phyloP scores from a whole-genome alignment of 2,113 vertebrate species.

The Caretta caretta region DNA sequence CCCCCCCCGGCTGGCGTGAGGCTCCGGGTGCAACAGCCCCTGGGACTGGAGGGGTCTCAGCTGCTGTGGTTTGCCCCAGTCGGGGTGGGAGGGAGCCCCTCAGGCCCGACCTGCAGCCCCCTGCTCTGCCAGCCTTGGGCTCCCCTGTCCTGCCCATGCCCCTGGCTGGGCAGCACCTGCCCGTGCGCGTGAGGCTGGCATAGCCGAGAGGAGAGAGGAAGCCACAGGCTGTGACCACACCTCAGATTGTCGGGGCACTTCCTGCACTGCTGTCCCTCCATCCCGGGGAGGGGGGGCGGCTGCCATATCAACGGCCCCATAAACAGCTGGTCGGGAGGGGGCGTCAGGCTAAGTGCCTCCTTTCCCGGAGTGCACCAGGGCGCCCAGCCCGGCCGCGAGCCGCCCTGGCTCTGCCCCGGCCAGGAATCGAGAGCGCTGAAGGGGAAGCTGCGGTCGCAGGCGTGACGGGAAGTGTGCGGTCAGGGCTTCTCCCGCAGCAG shows the following conservation, averaged over 20 bases:
- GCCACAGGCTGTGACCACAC: constrained; percentile 69
- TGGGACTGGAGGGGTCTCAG: neutral
- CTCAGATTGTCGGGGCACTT: constrained; percentile 58
- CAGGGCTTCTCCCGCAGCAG: neutral
- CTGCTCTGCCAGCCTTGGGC: neutral
- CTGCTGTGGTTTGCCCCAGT: neutral
- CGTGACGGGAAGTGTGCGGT: constrained; percentile 79
- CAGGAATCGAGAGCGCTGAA: constrained; percentile 76
- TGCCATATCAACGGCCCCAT: neutral
- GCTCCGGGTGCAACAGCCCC: neutral
- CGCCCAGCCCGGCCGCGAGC: neutral
- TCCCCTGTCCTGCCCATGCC: neutral
- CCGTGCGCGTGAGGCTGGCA: constrained; percentile 62
- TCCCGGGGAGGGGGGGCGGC: neutral
- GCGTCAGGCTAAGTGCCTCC: rapidly evolving
- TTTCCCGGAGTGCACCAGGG: rapidly evolving
- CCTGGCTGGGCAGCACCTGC: neutral
- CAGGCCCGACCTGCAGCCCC: neutral
- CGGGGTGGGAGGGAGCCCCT: neutral
- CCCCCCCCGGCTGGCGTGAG: neutral
- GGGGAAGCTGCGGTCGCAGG: constrained; percentile 81
- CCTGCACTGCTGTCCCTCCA: constrained; percentile 49
- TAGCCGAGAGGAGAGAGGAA: constrained; percentile 55
- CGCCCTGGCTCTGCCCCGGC: neutral
- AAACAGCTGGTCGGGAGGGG: neutral